Evolutionary conservation across 2,888 invertebrate genomes (phyloP).

Genomic region (Stegana nigrithorax): DNA sequence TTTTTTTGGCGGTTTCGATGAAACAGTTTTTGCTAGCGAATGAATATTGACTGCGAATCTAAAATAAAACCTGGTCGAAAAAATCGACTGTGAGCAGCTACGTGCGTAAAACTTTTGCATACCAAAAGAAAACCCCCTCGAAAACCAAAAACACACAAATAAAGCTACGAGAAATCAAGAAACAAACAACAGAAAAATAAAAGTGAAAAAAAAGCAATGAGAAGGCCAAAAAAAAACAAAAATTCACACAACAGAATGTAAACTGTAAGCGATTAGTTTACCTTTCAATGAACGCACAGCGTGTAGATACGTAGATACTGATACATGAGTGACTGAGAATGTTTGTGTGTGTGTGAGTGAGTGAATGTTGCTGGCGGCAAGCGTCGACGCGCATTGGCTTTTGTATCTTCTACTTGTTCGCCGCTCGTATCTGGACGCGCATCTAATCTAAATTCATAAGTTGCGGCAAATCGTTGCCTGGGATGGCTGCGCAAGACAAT

Average conservation of each 20-base stretch:
- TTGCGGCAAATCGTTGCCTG: no score
- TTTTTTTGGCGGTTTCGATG: constrained; percentile 10
- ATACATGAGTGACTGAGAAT: not conserved
- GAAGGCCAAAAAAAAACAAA: not conserved
- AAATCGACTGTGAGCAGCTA: not conserved
- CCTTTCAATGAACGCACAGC: constrained; percentile 7
- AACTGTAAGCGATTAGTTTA: constrained; percentile 13
- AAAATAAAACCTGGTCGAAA: no score
- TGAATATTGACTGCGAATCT: constrained; percentile 14
- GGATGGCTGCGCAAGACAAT: constrained; percentile 23
- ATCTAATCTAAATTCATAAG: constrained; percentile 26
- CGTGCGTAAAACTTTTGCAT: constrained; percentile 1
- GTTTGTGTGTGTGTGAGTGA: not conserved
- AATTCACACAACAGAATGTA: not conserved
- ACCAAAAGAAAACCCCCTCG: not conserved
- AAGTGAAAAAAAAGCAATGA: not conserved
- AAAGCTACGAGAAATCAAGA: not conserved
- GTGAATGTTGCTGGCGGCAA: not conserved
- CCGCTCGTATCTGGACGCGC: constrained; percentile 8
- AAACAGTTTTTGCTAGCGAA: constrained; percentile 10
- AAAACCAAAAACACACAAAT: not conserved
- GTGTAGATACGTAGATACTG: not conserved
- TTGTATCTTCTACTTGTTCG: no score
- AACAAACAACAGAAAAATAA: not conserved
- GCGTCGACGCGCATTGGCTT: no score